A percentile compares a stretch with the other conserved stretches of the same genome.
Evolutionary conservation across 2,797 vertebrate species (phyloP).

Genomic region (Poecilia velifera): DNA sequence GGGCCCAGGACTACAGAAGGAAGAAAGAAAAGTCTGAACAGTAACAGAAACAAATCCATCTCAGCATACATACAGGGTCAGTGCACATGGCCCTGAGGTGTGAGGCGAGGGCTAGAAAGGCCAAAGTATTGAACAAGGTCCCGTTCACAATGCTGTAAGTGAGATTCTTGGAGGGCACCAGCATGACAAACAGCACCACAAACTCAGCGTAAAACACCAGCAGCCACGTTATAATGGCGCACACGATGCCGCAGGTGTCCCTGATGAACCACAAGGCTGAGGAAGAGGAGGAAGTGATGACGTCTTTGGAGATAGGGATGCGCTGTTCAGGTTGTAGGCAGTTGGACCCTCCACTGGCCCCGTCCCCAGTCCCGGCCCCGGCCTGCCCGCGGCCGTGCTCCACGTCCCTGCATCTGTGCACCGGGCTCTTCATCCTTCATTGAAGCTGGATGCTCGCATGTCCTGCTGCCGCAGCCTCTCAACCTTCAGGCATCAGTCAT

Average conservation of each 20-base stretch:
- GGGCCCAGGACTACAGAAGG: background rate
- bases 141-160: conserved; percentile 92
- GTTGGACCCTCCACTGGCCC: conserved; percentile 75
- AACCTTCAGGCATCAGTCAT: conserved; percentile 77
- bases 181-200: conserved; percentile 96
- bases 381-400: conserved; percentile 77
- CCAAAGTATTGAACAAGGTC: conserved; percentile 90
- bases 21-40: background rate
- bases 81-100: conserved; percentile 98
- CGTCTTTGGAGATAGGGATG: conserved; percentile 81
- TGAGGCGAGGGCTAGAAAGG: conserved; percentile 94
- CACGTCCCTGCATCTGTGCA: conserved; percentile 93
- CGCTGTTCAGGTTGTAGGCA: conserved; percentile 81
- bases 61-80: conserved; percentile 89
- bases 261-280: conserved; percentile 97
- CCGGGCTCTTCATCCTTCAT: conserved; percentile 91
- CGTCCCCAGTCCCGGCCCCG: conserved; percentile 7
- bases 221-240: conserved; percentile 93
- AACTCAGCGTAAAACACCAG: conserved; percentile 97
- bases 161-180: conserved; percentile 92
- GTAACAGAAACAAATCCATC: background rate
- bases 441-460: conserved; percentile 37
- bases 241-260: conserved; percentile 95
- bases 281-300: conserved; percentile 75
- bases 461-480: conserved; percentile 60